phyloP scores from a whole-genome alignment of 2,888 invertebrate genomes.

The Athalia cordata region DNA sequence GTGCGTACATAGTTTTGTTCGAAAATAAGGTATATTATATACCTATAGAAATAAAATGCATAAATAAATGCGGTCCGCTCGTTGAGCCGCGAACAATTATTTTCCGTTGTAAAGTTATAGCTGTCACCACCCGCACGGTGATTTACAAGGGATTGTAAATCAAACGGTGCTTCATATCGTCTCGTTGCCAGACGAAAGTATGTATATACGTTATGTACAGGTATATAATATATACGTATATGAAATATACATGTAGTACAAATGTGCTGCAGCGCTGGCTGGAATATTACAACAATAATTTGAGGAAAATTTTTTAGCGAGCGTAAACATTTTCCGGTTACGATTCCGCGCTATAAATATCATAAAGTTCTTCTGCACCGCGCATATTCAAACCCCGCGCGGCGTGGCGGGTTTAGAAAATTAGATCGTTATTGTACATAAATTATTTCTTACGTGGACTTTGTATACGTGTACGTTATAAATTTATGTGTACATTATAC shows the following conservation, averaged over 20 bases:
- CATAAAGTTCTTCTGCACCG: background rate
- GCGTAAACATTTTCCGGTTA: constrained; percentile 30
- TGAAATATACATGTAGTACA: too few relatives aligned
- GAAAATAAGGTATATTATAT: constrained; percentile 6
- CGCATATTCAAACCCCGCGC: too few relatives aligned
- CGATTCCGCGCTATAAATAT: background rate
- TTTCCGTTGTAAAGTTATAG: constrained; percentile 32
- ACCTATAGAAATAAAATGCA: background rate
- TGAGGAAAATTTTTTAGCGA: constrained; percentile 13
- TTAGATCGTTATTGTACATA: background rate
- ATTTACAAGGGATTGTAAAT: constrained; percentile 33
- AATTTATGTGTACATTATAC: background rate
- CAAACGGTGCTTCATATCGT: constrained; percentile 25
- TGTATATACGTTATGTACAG: background rate
- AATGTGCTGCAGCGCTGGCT: too few relatives aligned
- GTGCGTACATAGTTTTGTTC: constrained; percentile 1
- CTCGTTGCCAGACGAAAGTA: constrained; percentile 8
- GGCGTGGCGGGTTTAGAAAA: background rate
- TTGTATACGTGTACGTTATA: background rate
- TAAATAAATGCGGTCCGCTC: constrained; percentile 11
- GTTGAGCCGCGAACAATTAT: constrained; percentile 36
- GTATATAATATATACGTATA: too few relatives aligned
- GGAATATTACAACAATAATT: background rate
- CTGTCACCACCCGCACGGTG: background rate
- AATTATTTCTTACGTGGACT: background rate